Conservation (phyloP, 2,797 vertebrate genomes). For the Scleropages formosus region DNA sequence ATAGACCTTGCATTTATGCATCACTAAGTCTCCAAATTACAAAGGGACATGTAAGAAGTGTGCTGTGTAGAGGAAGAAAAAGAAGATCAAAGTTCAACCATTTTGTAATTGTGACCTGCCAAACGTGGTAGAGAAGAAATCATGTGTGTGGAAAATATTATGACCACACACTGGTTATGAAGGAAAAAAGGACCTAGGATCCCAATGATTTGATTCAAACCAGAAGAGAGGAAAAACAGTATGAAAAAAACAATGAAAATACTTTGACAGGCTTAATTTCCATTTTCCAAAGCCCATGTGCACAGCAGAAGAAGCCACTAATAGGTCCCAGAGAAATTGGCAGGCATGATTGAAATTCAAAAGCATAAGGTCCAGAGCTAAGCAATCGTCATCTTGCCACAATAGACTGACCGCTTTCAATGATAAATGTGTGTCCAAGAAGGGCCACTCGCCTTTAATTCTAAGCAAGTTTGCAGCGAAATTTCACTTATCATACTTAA, state of each 20-base stretch:
- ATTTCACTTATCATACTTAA: background rate
- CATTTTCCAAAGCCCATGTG: conserved; percentile 11
- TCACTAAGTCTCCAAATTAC: too few species aligned
- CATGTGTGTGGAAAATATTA: too few species aligned
- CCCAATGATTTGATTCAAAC: too few species aligned
- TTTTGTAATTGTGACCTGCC: background rate
- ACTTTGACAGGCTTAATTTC: background rate
- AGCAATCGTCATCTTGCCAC: background rate
- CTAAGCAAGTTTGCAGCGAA: background rate
- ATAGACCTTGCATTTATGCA: too few species aligned
- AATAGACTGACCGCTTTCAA: background rate
- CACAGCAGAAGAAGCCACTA: conserved; percentile 7
- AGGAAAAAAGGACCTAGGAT: too few species aligned
- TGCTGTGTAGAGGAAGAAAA: background rate
- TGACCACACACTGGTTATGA: too few species aligned
- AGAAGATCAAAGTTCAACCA: background rate
- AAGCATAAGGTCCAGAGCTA: background rate
- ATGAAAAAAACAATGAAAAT: background rate
- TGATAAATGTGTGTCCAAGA: background rate
- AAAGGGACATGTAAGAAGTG: too few species aligned
- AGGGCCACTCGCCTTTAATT: background rate
- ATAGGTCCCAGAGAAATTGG: conserved; percentile 19
- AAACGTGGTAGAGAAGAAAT: background rate
- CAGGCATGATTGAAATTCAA: conserved; percentile 12
- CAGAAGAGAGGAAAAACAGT: too few species aligned